A percentile compares a stretch with the other conserved stretches of the same genome.
These are phyloP conservation scores for Diachasmimorpha longicaudata DNA, from an alignment of 1,140 invertebrate species.

Conservation along the genomic window DNA sequence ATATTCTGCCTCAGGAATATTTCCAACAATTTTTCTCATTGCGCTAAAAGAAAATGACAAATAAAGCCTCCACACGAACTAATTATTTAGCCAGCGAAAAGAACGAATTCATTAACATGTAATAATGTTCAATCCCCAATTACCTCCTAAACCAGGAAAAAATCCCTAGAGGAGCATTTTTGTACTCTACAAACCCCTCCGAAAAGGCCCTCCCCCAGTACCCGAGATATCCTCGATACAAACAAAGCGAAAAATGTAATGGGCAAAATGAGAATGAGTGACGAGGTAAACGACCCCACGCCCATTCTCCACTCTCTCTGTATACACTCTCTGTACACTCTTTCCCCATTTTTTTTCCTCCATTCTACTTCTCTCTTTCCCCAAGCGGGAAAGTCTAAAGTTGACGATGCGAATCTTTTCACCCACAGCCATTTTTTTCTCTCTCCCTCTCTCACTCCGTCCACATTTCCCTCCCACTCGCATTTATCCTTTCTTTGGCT, in stretches of 20 bases:
- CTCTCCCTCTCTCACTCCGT: neutral
- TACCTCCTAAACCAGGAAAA: neutral
- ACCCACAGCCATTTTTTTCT: neutral
- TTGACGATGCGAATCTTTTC: constrained; percentile 10
- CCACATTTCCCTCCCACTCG: neutral
- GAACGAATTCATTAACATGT: no score
- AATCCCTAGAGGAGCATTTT: neutral
- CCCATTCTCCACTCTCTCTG: neutral
- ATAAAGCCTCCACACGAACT: no score
- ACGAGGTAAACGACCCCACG: constrained; percentile 26
- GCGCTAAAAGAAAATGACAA: no score
- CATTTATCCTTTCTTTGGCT: neutral
- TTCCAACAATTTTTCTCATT: no score
- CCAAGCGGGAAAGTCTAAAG: constrained; percentile 8
- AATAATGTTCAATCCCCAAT: neutral
- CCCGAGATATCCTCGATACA: neutral
- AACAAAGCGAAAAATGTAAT: constrained; percentile 12
- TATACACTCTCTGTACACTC: neutral
- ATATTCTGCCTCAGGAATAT: no score
- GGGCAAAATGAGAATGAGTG: constrained; percentile 14
- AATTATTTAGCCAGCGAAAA: no score
- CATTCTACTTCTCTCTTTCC: neutral
- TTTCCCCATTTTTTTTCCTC: neutral
- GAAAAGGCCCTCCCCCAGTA: neutral
- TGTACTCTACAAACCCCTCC: neutral